Percentiles rank a stretch among this genome's conserved stretches.
Evolutionary conservation across 2,797 vertebrate genomes (phyloP).

Genomic region (Mormyrus hasselquistii): DNA sequence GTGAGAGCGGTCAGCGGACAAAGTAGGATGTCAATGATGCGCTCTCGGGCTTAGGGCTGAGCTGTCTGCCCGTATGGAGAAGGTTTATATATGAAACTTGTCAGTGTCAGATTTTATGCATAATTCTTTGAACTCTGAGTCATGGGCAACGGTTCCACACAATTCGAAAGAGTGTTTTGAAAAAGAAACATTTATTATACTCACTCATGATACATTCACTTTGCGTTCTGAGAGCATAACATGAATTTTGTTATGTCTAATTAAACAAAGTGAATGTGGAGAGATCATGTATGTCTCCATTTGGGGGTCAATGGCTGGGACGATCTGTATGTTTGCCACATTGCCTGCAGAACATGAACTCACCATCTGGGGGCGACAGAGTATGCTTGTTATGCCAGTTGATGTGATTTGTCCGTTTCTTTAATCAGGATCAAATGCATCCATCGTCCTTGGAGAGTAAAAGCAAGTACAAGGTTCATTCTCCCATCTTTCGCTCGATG

Average conservation of each 20-base stretch:
- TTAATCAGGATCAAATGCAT: slow-evolving; percentile 39
- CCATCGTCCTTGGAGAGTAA: slow-evolving; percentile 38
- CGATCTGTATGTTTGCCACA: not conserved
- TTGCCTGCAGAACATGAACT: not conserved
- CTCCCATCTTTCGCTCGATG: not conserved
- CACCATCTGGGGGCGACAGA: not conserved
- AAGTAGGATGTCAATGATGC: not conserved
- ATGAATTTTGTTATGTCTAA: not conserved
- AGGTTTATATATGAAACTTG: not conserved
- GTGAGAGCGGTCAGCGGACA: not conserved
- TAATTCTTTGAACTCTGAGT: not conserved
- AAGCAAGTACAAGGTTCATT: slow-evolving; percentile 2
- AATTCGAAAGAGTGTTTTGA: not conserved
- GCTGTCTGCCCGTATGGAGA: not conserved
- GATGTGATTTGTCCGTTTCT: slow-evolving; percentile 10
- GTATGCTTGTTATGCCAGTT: not conserved
- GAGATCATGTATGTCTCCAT: not conserved
- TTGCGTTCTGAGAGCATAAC: not conserved
- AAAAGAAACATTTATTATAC: not conserved
- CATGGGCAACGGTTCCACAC: not conserved
- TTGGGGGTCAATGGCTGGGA: not conserved
- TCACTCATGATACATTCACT: not conserved
- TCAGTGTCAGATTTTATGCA: not conserved
- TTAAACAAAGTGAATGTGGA: not conserved
- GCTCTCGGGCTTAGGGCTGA: not conserved